Base-by-base conservation (phyloP, 2,888 invertebrate species). In the Ochropleura plecta region DNA sequence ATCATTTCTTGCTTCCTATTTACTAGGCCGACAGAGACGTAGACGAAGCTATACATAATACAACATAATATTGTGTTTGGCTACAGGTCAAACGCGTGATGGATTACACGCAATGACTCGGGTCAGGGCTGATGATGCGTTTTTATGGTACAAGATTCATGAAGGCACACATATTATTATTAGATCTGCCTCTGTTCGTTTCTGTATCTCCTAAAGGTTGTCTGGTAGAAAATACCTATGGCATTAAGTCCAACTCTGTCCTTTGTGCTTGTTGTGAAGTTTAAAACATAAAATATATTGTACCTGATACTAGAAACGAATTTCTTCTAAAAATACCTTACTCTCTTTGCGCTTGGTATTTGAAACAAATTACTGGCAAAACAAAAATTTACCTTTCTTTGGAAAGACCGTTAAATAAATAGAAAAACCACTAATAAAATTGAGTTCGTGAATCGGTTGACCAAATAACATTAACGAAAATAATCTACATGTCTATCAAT, bases 11-110 rank as follows among this genome's bases (percentile, higher is more conserved):
- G 55, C 64, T 73, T 44, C 60, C 0, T 83, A 55, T 71, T 76
- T 81, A 69, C 73, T 70, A 7, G 40, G 73, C 60, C n/a, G 51
- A 67, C 20, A 57, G 49, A 72, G 59, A 80, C 20, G 62, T 30
- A 68, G 48, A 79, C 63, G 62, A 18, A 68, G 74, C 75, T 74
- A 82, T 86, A 77, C 65, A 82, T 78, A n/a, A n/a, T n/a, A n/a
- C n/a, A n/a, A n/a, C 76, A 78, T 74, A 71, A 78, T 74, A 71
- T 67, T 75, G 71, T 69, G 67, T 44, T 59, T 68, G 68, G 57
- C 71, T 77, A 68, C 67, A 82, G 86, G 78, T 81, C 85, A 81
- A 64, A 74, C 70, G 18, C 59, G 64, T 88, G 88, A 88, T 88
- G 76, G 87, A 88, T 88, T 82, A 79, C 62, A 62, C 64, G 57